Conservation (phyloP, 2,797 vertebrate genomes). For the Pseudochaenichthys georgianus region DNA sequence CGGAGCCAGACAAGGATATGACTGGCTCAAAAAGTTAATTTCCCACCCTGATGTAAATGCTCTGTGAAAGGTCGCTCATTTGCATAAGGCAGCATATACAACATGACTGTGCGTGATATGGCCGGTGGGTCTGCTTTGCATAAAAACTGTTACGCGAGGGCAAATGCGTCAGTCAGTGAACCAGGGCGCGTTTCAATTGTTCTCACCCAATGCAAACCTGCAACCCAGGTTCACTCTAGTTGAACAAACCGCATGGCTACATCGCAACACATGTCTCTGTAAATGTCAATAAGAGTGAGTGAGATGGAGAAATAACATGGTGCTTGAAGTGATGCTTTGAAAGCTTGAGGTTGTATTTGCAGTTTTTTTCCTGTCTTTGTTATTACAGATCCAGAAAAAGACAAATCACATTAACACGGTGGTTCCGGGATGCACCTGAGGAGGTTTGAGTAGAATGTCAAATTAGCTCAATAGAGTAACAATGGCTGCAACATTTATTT, state of each 20-base stretch:
- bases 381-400: background rate
- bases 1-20: conserved; percentile 18
- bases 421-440: conserved; percentile 22
- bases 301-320: background rate
- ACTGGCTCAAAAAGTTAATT: conserved; percentile 58
- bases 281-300: conserved; percentile 1
- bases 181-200: too few relatives aligned
- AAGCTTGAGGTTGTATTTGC: conserved; percentile 17
- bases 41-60: conserved; percentile 64
- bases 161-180: conserved; percentile 65
- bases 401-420: conserved; percentile 28
- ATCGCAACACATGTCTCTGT: background rate
- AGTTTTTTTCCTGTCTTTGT: conserved; percentile 17
- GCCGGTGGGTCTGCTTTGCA: conserved; percentile 71
- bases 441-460: background rate
- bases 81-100: conserved; percentile 67
- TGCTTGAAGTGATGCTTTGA: background rate
- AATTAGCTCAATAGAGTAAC: conserved; percentile 13
- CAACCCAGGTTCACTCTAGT: conserved; percentile 17
- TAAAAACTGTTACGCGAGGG: conserved; percentile 57
- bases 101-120: conserved; percentile 56
- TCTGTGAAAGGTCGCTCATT: conserved; percentile 74
- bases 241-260: background rate
- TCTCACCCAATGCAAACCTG: conserved; percentile 38
- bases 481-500: too few relatives aligned